phyloP scores from a whole-genome alignment of 92 coral and sea anemone genomes.

The Epizoanthus scotinus region DNA sequence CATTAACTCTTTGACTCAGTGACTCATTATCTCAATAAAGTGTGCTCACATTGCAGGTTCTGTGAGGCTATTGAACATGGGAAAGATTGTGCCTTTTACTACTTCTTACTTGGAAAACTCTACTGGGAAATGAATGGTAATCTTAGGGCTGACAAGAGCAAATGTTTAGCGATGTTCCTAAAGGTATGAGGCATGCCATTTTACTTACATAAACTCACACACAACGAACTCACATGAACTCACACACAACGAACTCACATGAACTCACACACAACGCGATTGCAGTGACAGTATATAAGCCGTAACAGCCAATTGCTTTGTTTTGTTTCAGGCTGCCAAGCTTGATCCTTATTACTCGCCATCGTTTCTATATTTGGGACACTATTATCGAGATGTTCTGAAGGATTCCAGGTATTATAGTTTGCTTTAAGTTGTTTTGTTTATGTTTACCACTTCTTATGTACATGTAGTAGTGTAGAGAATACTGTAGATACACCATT shows the following conservation, averaged over 20 bases:
- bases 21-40: too few relatives aligned
- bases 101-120: slow-evolving; percentile 83
- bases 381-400: slow-evolving; percentile 73
- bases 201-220: background rate
- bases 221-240: too few relatives aligned
- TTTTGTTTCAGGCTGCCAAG: slow-evolving; percentile 80
- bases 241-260: too few relatives aligned
- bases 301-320: background rate
- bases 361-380: slow-evolving; percentile 89
- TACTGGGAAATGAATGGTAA: slow-evolving; percentile 97
- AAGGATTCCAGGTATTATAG: slow-evolving; percentile 69
- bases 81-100: slow-evolving; percentile 67
- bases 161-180: slow-evolving; percentile 80
- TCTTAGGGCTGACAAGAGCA: slow-evolving; percentile 80
- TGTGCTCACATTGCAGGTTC: slow-evolving; percentile 50
- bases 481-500: too few relatives aligned
- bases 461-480: too few relatives aligned
- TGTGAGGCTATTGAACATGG: slow-evolving; percentile 74
- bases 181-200: slow-evolving; percentile 51
- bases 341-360: slow-evolving; percentile 81
- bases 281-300: too few relatives aligned
- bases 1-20: too few relatives aligned
- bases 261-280: too few relatives aligned
- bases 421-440: slow-evolving; percentile 5
- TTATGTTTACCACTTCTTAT: too few relatives aligned